Base-by-base conservation (phyloP, 2,113 vertebrate species). In the Tachycineta bicolor region DNA sequence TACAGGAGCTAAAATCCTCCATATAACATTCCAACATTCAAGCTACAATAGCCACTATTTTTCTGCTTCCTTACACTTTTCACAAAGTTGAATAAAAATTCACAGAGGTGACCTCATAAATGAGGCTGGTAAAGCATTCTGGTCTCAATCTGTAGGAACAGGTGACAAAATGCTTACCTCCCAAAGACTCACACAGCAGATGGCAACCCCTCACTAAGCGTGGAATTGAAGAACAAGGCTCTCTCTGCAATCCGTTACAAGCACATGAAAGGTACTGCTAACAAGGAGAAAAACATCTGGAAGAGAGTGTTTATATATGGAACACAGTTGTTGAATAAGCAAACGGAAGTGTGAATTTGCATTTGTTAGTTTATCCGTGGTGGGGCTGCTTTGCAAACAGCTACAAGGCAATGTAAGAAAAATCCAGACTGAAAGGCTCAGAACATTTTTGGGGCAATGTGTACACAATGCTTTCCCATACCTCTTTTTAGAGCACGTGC, bases 271-370 rank as follows among this genome's bases (percentile, higher is more conserved):
- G 50, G 39, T 65, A 73, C 41, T 41, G 33, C 67, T 91, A 91
- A 85, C 70, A 87, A 90, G 75, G 82, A 63, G 33, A 88, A 88
- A 96, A 96, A 90, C 87, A 96, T 85, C 89, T 94, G 90, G 74
- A 76, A 31, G 31, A 53, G 16, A 50, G 23, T 12, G 24, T 70
- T 93, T 87, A 55, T 86, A 63, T 74, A 76, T 17, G 41, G 82
- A 89, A 71, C 33, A 83, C 33, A 47, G 81, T 37, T 92, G 74
- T 63, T 91, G 79, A 89, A 24, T 77, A 77, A 83, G 82, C 43
- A 76, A 95, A 82, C 0, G 29, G 53, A 87, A 77, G 37, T 14
- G 50, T 41, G 49, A 81, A 87, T 82, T 84, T 93, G 59, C 78
- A 94, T 94, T 74, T 80, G 50, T 69, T 84, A 82, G 63, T 64